These are phyloP conservation scores for Varecia variegata DNA, from an alignment of 2,797 vertebrate genomes.

Conservation along the genomic window DNA sequence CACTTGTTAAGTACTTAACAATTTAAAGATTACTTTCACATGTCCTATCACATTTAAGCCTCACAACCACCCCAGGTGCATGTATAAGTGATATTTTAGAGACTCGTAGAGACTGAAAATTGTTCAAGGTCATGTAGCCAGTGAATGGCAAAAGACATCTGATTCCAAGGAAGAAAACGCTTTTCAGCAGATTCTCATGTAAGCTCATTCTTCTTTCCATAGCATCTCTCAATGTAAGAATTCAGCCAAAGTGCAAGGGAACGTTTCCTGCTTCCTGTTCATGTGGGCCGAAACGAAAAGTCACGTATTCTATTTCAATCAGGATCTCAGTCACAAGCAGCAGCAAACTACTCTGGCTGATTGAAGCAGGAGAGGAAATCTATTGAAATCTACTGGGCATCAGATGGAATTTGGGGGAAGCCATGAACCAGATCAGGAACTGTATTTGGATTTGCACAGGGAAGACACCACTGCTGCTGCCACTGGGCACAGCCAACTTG, in stretches of 20 bases:
- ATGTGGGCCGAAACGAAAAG: background rate
- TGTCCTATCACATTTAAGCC: background rate
- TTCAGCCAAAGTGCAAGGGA: background rate
- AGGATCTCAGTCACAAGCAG: background rate
- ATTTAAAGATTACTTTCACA: conserved; percentile 53
- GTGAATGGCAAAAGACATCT: background rate
- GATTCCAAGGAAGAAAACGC: background rate
- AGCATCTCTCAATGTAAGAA: conserved; percentile 1
- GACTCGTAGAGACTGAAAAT: conserved; percentile 13
- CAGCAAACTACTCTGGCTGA: background rate
- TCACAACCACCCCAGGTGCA: background rate
- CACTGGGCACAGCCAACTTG: background rate
- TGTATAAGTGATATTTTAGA: background rate
- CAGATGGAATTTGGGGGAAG: background rate
- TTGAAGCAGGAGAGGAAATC: conserved; percentile 31
- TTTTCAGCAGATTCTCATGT: background rate
- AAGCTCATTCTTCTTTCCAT: background rate
- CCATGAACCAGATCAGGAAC: background rate
- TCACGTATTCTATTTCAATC: background rate
- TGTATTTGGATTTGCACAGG: background rate
- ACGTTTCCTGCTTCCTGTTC: background rate
- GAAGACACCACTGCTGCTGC: background rate
- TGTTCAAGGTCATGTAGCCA: background rate
- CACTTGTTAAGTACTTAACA: background rate
- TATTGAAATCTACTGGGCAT: background rate